Conservation (phyloP, 2,888 invertebrate species). For the Synanthedon andrenaeformis region DNA sequence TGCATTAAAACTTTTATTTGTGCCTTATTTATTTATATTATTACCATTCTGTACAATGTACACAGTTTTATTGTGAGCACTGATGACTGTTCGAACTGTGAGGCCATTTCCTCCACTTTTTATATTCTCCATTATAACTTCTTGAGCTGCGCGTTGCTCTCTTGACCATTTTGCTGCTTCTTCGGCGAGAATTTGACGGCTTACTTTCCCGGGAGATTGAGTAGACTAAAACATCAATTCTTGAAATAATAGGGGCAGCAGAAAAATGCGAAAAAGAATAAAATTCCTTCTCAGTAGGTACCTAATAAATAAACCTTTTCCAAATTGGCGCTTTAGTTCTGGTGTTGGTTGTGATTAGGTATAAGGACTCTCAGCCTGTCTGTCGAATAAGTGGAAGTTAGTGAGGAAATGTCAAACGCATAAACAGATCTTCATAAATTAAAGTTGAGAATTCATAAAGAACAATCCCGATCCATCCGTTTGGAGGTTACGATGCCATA, state of each 20-base stretch:
- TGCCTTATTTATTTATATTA: neutral
- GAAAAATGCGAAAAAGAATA: neutral
- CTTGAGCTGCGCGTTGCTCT: conserved; percentile 56
- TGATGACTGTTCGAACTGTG: conserved; percentile 51
- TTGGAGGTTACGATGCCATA: too few species aligned
- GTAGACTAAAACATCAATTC: conserved; percentile 34
- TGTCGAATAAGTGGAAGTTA: too few species aligned
- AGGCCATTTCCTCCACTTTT: conserved; percentile 60
- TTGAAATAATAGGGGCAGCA: neutral
- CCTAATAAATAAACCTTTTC: too few species aligned
- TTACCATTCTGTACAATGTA: conserved; percentile 60
- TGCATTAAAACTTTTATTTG: neutral
- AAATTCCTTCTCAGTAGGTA: too few species aligned
- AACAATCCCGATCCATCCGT: too few species aligned
- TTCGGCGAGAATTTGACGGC: conserved; percentile 56
- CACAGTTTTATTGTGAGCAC: conserved; percentile 31
- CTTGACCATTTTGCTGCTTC: conserved; percentile 63
- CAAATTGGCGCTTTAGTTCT: too few species aligned
- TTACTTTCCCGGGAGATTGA: conserved; percentile 56
- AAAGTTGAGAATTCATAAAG: too few species aligned
- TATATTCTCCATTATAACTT: conserved; percentile 60
- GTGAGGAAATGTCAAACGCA: too few species aligned
- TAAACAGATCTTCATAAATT: too few species aligned
- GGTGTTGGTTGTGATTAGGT: too few species aligned
- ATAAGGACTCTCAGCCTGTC: too few species aligned